Conservation (phyloP, 2,113 vertebrate genomes). For the Lophura nycthemera region DNA sequence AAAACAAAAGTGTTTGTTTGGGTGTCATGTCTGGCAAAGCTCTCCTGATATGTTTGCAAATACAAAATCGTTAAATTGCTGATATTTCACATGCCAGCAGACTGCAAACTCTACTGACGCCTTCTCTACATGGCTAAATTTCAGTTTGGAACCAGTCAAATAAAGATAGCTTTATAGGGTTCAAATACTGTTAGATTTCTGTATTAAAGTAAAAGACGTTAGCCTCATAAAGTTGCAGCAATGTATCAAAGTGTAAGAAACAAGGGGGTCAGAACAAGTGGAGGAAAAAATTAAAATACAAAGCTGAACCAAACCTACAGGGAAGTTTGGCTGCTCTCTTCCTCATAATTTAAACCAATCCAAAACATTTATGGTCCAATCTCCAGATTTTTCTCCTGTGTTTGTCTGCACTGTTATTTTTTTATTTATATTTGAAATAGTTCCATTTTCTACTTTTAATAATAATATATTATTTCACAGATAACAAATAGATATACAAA, state of each 20-base stretch:
- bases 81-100: neutral
- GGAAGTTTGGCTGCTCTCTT: neutral
- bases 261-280: neutral
- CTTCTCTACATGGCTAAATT: conserved; percentile 9
- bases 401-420: neutral
- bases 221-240: neutral
- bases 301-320: conserved; percentile 43
- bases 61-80: conserved; percentile 21
- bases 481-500: neutral
- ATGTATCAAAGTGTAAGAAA: neutral
- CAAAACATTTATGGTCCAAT: neutral
- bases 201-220: neutral
- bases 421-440: neutral
- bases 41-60: conserved; percentile 47
- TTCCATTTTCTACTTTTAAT: neutral
- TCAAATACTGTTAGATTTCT: neutral
- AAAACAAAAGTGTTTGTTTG: conserved; percentile 52
- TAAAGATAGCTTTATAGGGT: conserved; percentile 44
- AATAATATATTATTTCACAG: neutral
- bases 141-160: conserved; percentile 1
- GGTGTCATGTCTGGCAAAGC: conserved; percentile 50
- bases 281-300: neutral
- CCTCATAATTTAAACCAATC: conserved; percentile 3
- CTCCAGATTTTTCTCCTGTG: neutral
- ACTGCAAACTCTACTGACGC: neutral